These are phyloP conservation scores for Microhierax caerulescens DNA, from an alignment of 2,797 vertebrate genomes.

Conservation along the genomic window DNA sequence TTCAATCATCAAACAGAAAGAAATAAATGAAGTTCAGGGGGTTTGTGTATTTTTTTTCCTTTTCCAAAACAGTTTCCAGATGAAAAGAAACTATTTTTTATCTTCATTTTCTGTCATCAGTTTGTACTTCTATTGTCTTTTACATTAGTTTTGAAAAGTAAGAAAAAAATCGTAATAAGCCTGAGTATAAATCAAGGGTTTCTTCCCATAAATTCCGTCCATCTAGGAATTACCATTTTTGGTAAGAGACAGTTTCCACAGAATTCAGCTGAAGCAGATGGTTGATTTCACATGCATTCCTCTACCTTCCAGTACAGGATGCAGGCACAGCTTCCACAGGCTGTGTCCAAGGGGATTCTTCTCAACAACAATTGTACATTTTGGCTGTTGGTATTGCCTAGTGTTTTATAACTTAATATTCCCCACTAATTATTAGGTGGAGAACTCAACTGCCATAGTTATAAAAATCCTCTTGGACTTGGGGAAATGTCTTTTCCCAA, in stretches of 20 bases:
- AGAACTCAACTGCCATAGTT: neutral
- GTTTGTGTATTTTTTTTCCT: neutral
- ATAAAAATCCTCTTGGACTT: slow-evolving; percentile 52
- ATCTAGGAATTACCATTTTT: slow-evolving; percentile 38
- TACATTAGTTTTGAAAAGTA: neutral
- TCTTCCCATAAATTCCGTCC: neutral
- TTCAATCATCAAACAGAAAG: neutral
- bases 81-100: neutral
- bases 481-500: slow-evolving; percentile 20
- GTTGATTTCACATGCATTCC: neutral
- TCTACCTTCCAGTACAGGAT: neutral
- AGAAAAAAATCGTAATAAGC: neutral
- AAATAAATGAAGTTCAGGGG: neutral
- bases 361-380: neutral
- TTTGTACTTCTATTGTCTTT: neutral
- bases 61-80: neutral
- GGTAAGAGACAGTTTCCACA: slow-evolving; percentile 36
- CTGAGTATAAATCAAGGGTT: slow-evolving; percentile 19
- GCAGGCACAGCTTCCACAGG: neutral
- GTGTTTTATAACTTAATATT: neutral
- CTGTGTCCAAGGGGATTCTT: slow-evolving; percentile 16
- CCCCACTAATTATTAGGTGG: neutral
- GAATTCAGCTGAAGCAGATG: slow-evolving; percentile 34
- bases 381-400: neutral
- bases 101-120: neutral